Evolutionary conservation across 1,140 invertebrate species (phyloP).

Genomic region (Homarus americanus): DNA sequence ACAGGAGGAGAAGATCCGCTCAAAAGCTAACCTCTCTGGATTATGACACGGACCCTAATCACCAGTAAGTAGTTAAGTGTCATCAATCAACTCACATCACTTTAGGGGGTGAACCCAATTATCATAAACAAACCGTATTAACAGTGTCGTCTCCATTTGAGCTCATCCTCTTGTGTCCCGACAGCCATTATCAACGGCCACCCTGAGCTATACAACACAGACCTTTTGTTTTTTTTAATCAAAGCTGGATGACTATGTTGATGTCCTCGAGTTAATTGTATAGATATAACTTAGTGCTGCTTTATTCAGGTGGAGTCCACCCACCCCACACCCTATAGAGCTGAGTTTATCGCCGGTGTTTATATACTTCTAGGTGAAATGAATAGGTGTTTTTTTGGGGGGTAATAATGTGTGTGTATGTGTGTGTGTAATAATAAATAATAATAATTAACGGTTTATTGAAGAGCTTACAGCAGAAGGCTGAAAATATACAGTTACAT

Average conservation of each 20-base stretch:
- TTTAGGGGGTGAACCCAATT: constrained; percentile 2
- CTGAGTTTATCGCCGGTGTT: too few relatives aligned
- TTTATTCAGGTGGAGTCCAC: too few relatives aligned
- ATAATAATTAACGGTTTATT: too few relatives aligned
- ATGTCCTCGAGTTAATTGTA: too few relatives aligned
- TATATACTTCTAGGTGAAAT: too few relatives aligned
- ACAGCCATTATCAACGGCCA: background rate
- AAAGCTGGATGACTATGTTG: background rate
- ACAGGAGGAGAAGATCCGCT: constrained; percentile 4
- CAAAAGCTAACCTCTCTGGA: background rate
- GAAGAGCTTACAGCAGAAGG: too few relatives aligned
- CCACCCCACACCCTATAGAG: too few relatives aligned
- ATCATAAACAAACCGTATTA: constrained; percentile 22
- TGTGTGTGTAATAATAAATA: too few relatives aligned
- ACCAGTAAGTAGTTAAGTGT: constrained; percentile 7
- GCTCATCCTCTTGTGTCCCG: background rate
- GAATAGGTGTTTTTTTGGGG: too few relatives aligned
- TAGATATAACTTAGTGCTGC: too few relatives aligned
- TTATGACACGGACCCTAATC: constrained; percentile 5
- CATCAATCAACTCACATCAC: constrained; percentile 3
- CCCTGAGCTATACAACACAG: background rate
- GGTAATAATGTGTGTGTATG: too few relatives aligned
- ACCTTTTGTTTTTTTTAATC: background rate
- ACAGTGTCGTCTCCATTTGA: background rate
- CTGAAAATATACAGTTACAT: too few relatives aligned